A percentile compares a stretch with the other conserved stretches of the same genome.
Evolutionary conservation across 2,797 vertebrate genomes (phyloP).

Genomic region (Myoxocephalus aenaeus): DNA sequence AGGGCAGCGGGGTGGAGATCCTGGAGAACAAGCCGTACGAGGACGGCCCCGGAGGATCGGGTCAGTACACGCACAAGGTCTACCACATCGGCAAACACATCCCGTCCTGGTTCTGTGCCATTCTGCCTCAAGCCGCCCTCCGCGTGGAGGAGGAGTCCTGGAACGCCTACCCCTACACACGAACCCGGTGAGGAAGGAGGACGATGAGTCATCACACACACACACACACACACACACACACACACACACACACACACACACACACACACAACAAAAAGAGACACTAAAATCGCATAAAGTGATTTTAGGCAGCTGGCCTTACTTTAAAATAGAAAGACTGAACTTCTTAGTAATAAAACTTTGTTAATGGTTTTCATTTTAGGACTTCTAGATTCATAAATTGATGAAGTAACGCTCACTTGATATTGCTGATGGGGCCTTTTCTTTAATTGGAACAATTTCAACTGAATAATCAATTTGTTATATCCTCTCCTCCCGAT

Average conservation of each 20-base stretch:
- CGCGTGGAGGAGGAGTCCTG: slow-evolving; percentile 96
- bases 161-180: slow-evolving; percentile 96
- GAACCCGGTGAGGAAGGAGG: slow-evolving; percentile 86
- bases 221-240: not conserved
- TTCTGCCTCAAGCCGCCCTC: slow-evolving; percentile 93
- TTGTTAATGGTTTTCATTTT: slow-evolving; percentile 27
- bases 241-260: no score
- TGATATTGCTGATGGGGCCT: slow-evolving; percentile 1
- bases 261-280: no score
- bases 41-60: slow-evolving; percentile 93
- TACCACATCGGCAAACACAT: slow-evolving; percentile 99
- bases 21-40: slow-evolving; percentile 96
- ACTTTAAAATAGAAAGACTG: not conserved
- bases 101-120: slow-evolving; percentile 97
- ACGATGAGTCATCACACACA: not conserved
- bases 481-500: slow-evolving; percentile 5
- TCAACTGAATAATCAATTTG: slow-evolving; percentile 44
- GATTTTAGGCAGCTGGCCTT: slow-evolving; percentile 2
- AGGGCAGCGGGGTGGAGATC: slow-evolving; percentile 98
- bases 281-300: not conserved
- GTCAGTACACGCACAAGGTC: slow-evolving; percentile 98
- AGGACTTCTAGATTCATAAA: slow-evolving; percentile 23
- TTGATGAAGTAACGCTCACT: not conserved
- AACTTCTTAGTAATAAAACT: slow-evolving; percentile 30
- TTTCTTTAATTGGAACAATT: slow-evolving; percentile 28